Base-by-base conservation (phyloP, 1,140 invertebrate species). In the Leucophenga varia region DNA sequence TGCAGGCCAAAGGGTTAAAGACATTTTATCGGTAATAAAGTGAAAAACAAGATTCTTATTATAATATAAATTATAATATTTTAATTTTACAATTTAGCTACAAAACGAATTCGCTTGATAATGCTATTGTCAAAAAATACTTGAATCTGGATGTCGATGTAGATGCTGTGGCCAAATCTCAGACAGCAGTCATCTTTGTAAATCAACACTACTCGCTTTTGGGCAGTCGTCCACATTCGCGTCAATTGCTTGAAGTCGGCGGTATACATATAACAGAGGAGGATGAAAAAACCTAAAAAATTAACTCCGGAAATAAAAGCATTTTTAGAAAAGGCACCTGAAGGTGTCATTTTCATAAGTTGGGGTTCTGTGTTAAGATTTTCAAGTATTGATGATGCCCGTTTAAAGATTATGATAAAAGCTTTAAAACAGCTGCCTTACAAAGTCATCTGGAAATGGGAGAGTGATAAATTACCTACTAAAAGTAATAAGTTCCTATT, bases 261-360 rank as follows among this genome's bases (percentile, higher is more conserved):
- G 86, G 86, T 2, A 79, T 86, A 52, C 85, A 86, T 51, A 78
- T 85, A 6, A 63, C 55, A n/a, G n/a, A n/a, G n/a, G n/a, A n/a
- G n/a, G n/a, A n/a, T n/a, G n/a, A n/a, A n/a, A n/a, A n/a, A n/a
- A n/a, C n/a, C n/a, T n/a, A n/a, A n/a, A n/a, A n/a, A n/a, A n/a
- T n/a, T n/a, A n/a, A n/a, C n/a, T n/a, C n/a, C n/a, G n/a, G n/a
- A n/a, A n/a, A n/a, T n/a, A n/a, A n/a, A n/a, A n/a, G n/a, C n/a
- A n/a, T 79, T 78, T 18, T 44, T 82, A 1, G 55, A 78, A 34
- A 53, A 67, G 17, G 72, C 77, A 3, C 12, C 50, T 0, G 52
- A 75, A 3, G 78, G 79, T 14, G 76, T 81, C 1, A 61, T 82
- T 13, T 77, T 77, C 20, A 78, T 82, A 34, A 79, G 76, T 42